These are phyloP conservation scores for Molorchus minor DNA, from an alignment of 2,888 invertebrate species.

Conservation along the genomic window DNA sequence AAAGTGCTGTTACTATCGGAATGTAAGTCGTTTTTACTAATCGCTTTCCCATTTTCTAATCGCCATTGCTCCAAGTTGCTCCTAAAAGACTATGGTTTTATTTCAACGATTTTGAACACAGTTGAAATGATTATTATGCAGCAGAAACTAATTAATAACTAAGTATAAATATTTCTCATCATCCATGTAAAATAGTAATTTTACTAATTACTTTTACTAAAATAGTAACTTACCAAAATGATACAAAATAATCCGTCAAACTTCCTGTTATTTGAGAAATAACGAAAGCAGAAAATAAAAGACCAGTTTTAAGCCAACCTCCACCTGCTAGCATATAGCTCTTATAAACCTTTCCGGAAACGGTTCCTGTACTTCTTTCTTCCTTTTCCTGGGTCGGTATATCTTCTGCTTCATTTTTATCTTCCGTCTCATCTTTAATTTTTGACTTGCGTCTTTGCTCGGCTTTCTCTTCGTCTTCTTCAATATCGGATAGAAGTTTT, in stretches of 20 bases:
- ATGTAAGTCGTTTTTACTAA: not conserved
- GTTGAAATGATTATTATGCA: too few relatives aligned
- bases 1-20: too few relatives aligned
- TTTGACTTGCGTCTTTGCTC: constrained; percentile 42
- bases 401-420: constrained; percentile 20
- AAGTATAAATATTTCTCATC: too few relatives aligned
- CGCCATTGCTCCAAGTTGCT: constrained; percentile 22
- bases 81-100: constrained; percentile 12
- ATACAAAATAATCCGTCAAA: constrained; percentile 80
- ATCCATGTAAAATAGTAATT: too few relatives aligned
- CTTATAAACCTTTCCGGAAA: constrained; percentile 66
- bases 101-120: too few relatives aligned
- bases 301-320: constrained; percentile 64
- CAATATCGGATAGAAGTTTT: constrained; percentile 55
- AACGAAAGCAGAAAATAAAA: constrained; percentile 65
- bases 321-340: constrained; percentile 79
- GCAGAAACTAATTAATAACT: too few relatives aligned
- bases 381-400: constrained; percentile 64
- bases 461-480: constrained; percentile 43
- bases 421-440: constrained; percentile 55
- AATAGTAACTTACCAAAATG: constrained; percentile 70
- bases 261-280: constrained; percentile 77
- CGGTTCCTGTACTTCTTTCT: constrained; percentile 68
- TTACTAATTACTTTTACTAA: not conserved
- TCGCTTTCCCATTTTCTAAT: not conserved